These are phyloP conservation scores for Euthynnus affinis DNA, from an alignment of 2,797 vertebrate species.

Conservation along the genomic window DNA sequence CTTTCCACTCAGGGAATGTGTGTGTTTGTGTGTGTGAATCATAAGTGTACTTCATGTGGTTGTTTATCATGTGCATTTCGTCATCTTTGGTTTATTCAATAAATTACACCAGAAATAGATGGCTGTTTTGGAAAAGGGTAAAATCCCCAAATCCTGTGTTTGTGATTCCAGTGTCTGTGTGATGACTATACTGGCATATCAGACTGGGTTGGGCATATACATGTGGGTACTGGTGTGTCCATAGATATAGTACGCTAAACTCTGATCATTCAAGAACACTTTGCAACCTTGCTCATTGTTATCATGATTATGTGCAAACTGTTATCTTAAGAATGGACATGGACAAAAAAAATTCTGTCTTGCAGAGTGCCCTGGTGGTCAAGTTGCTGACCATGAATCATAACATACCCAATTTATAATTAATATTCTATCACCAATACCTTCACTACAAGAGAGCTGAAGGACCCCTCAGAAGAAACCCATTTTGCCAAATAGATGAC, in stretches of 20 bases:
- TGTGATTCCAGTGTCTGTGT: background rate
- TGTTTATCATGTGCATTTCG: background rate
- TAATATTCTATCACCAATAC: background rate
- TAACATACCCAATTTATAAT: background rate
- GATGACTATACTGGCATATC: background rate
- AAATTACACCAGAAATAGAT: background rate
- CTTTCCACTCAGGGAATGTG: slow-evolving; percentile 8
- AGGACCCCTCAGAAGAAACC: no score
- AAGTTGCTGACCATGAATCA: background rate
- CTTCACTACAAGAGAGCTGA: background rate
- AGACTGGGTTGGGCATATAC: no score
- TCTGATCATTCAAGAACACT: background rate
- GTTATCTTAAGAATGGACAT: background rate
- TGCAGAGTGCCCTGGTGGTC: no score
- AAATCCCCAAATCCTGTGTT: background rate
- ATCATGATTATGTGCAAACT: background rate
- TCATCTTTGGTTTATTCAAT: background rate
- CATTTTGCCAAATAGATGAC: background rate
- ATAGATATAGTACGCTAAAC: background rate
- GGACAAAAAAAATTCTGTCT: background rate
- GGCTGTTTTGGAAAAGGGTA: background rate
- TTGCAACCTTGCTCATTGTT: background rate
- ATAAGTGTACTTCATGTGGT: background rate
- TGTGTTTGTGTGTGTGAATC: background rate
- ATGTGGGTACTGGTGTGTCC: background rate